These are phyloP conservation scores for Myotis brandtii DNA, from an alignment of 2,113 vertebrate species.

Conservation along the genomic window DNA sequence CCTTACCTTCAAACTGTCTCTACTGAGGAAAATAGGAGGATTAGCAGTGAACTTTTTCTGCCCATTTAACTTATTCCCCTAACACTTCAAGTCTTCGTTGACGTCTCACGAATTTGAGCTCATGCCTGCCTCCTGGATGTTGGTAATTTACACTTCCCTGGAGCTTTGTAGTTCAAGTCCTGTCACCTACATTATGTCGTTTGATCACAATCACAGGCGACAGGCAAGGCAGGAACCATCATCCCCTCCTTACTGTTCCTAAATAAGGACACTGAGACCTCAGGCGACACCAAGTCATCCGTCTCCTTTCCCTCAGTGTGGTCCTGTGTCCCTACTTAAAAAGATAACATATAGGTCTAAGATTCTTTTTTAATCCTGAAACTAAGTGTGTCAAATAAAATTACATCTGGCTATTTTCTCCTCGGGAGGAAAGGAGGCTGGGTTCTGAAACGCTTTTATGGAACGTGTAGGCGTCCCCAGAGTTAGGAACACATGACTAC, in stretches of 20 bases:
- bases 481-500: not conserved
- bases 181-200: not conserved
- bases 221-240: not conserved
- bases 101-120: not conserved
- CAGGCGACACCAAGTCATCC: not conserved
- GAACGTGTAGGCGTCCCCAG: not conserved
- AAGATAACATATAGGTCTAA: not conserved
- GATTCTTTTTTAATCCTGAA: conserved; percentile 36
- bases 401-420: conserved; percentile 23
- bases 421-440: not conserved
- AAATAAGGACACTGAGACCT: not conserved
- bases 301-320: not conserved
- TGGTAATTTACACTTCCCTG: not conserved
- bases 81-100: not conserved
- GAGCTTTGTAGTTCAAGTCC: not conserved
- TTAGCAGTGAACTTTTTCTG: not conserved
- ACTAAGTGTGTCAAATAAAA: conserved; percentile 13
- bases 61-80: not conserved
- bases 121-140: not conserved
- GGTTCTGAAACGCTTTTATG: not conserved
- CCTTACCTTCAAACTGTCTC: not conserved
- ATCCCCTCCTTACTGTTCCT: not conserved
- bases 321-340: not conserved
- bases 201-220: not conserved
- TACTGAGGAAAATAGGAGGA: not conserved